A percentile compares a stretch with the other conserved stretches of the same genome.
phyloP scores from a whole-genome alignment of 2,113 vertebrate species.

The Climacteris rufus region DNA sequence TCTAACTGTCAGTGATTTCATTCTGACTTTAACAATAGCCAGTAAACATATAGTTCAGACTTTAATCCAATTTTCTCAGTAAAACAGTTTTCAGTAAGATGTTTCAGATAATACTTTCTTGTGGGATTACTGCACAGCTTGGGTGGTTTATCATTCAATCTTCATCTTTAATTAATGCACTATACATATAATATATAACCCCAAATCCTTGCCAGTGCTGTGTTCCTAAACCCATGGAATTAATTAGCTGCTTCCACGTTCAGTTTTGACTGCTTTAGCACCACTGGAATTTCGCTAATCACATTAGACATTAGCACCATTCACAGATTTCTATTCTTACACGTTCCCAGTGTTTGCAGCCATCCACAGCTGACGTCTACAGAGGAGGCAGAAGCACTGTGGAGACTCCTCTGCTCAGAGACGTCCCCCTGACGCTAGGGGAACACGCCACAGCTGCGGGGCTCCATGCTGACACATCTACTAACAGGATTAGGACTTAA shows the following conservation, averaged over 20 bases:
- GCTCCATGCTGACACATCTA: constrained; percentile 27
- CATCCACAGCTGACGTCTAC: neutral
- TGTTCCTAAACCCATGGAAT: neutral
- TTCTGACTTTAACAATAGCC: constrained; percentile 18
- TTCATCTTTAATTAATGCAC: neutral
- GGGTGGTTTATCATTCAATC: constrained; percentile 19
- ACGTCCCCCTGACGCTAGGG: rapidly evolving
- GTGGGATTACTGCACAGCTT: neutral
- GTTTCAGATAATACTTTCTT: neutral
- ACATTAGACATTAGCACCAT: neutral
- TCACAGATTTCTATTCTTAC: neutral
- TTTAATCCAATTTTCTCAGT: neutral
- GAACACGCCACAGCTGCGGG: neutral
- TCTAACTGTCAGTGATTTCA: constrained; percentile 14
- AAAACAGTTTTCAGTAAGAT: constrained; percentile 4
- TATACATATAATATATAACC: neutral
- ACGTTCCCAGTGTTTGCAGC: neutral
- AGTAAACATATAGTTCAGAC: neutral
- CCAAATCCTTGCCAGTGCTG: neutral
- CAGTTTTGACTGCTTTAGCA: neutral
- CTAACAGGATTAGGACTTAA: constrained; percentile 41
- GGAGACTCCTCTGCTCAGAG: neutral
- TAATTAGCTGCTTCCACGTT: constrained; percentile 15
- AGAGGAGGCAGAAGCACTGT: neutral
- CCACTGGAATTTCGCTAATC: constrained; percentile 20